Percentiles rank a stretch among this genome's conserved stretches.
These are phyloP conservation scores for Gambusia holbrooki DNA, from an alignment of 2,113 vertebrate genomes.

Conservation along the genomic window DNA sequence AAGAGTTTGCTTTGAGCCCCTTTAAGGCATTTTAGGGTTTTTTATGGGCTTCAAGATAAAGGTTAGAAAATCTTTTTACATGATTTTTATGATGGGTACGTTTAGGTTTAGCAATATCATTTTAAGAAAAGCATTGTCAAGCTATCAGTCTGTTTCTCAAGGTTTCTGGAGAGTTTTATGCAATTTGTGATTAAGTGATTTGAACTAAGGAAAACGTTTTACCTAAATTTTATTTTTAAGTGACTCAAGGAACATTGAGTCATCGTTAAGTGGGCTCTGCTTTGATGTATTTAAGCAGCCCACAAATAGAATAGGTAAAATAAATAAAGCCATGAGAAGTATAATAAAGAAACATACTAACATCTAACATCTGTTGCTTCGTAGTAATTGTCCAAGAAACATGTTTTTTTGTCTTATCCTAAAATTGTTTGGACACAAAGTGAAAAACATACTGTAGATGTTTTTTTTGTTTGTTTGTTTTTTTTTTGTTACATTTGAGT, in stretches of 20 bases:
- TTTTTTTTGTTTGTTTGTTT: constrained; percentile 6
- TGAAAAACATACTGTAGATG: constrained; percentile 3
- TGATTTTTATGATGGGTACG: neutral
- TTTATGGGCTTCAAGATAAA: neutral
- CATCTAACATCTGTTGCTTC: constrained; percentile 8
- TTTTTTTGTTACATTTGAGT: constrained; percentile 35
- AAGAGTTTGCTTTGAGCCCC: too few species aligned
- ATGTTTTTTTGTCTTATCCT: neutral
- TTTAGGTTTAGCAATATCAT: neutral
- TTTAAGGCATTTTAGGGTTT: too few species aligned
- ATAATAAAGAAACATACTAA: neutral
- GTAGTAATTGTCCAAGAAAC: neutral
- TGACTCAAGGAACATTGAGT: neutral
- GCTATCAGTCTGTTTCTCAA: neutral
- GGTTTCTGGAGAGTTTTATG: neutral
- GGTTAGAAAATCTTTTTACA: neutral
- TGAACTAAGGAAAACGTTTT: too few species aligned
- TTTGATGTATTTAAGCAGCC: neutral
- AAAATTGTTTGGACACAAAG: constrained; percentile 26
- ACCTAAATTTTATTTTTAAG: neutral
- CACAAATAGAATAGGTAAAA: neutral
- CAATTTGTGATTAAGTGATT: too few species aligned
- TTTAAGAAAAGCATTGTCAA: neutral
- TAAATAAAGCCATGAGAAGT: neutral
- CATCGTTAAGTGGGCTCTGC: neutral